A percentile compares a stretch with the other conserved stretches of the same genome.
Evolutionary conservation across 2,113 vertebrate species (phyloP).

Genomic region (Laticauda laticaudata): DNA sequence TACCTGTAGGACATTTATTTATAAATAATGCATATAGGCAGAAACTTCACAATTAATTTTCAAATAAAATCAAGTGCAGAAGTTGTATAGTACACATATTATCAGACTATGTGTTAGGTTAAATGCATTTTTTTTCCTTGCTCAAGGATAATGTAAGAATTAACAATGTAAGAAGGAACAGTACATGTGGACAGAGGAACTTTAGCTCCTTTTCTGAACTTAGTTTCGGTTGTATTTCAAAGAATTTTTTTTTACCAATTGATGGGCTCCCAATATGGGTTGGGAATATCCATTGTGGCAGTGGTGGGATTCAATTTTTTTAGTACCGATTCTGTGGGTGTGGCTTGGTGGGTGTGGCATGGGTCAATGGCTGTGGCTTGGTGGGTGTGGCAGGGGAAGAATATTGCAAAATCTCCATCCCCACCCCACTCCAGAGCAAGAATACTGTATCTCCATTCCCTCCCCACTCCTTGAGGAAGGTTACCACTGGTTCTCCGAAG

Average conservation of each 20-base stretch:
- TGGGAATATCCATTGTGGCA: background rate
- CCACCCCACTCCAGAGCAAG: too few species aligned
- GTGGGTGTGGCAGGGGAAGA: too few species aligned
- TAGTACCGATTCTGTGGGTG: too few species aligned
- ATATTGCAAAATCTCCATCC: too few species aligned
- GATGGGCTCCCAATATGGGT: background rate
- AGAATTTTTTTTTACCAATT: background rate
- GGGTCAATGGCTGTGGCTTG: too few species aligned
- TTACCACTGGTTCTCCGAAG: too few species aligned
- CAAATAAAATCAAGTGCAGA: background rate
- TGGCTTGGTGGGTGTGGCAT: too few species aligned
- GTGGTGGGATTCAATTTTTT: too few species aligned
- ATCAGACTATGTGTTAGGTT: background rate
- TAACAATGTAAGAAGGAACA: too few species aligned
- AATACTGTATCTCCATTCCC: too few species aligned
- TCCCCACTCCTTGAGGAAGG: too few species aligned
- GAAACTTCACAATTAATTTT: background rate
- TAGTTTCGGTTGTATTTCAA: background rate
- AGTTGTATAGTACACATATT: background rate
- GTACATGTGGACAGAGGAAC: background rate
- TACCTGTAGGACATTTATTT: background rate
- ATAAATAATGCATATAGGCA: background rate
- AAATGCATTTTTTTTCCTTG: background rate
- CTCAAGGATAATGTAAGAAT: background rate
- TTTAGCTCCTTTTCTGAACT: background rate